These are phyloP conservation scores for Mormyrus iriodes DNA, from an alignment of 2,113 vertebrate genomes.

Conservation along the genomic window DNA sequence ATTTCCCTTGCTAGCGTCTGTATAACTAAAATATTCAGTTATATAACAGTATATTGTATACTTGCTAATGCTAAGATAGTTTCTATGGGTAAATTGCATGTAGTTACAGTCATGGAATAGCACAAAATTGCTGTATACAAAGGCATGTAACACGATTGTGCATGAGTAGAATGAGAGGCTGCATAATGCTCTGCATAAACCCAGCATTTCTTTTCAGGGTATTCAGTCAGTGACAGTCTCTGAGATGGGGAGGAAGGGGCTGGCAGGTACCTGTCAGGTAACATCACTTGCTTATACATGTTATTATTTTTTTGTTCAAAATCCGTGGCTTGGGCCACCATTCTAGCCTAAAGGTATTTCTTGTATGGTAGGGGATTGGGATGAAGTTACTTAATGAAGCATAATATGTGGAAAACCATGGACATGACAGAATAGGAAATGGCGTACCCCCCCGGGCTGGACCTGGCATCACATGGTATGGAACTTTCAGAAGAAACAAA, in stretches of 20 bases:
- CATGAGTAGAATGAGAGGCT: not conserved
- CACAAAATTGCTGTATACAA: not conserved
- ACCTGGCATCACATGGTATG: not conserved
- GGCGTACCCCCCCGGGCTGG: not conserved
- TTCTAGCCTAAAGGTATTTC: not conserved
- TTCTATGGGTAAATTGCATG: not conserved
- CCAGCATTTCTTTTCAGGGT: not conserved
- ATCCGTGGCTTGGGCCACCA: not conserved
- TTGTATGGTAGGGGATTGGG: not conserved
- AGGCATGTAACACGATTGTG: not conserved
- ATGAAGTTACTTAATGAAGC: not conserved
- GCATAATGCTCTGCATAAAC: not conserved
- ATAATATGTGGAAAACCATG: not conserved
- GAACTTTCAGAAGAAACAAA: slow-evolving; percentile 12
- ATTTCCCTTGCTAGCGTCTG: not conserved
- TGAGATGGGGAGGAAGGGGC: not conserved
- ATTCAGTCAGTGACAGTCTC: not conserved
- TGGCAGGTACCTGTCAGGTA: not conserved
- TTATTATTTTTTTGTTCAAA: not conserved
- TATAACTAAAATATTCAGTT: not conserved
- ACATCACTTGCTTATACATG: not conserved
- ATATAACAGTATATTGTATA: not conserved
- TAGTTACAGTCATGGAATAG: not conserved
- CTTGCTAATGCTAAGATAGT: not conserved
- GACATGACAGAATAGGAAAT: not conserved